Evolutionary conservation across 2,888 invertebrate species (phyloP).

Genomic region (Pristionchus arcanus): DNA sequence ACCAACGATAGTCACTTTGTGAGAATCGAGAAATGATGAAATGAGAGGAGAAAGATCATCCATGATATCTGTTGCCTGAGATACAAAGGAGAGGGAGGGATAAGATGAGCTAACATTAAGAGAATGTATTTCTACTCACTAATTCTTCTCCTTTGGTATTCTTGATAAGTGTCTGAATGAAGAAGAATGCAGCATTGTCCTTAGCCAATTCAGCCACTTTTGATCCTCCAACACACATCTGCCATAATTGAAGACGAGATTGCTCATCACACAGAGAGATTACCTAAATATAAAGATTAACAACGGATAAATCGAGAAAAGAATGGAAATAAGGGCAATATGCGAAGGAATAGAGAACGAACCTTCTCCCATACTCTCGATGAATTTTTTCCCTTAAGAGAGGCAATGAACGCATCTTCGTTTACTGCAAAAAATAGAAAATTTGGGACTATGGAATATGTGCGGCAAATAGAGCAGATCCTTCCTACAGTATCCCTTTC

Average conservation of each 20-base stretch:
- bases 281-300: neutral
- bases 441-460: neutral
- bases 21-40: constrained; percentile 57
- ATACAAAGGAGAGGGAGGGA: neutral
- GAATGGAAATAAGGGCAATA: neutral
- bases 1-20: constrained; percentile 7
- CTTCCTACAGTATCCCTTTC: neutral
- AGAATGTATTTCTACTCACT: neutral
- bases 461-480: neutral
- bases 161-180: constrained; percentile 44
- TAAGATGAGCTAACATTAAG: no score
- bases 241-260: constrained; percentile 43
- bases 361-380: constrained; percentile 68
- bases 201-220: neutral
- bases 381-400: constrained; percentile 59
- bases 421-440: neutral
- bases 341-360: neutral
- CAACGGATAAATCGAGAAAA: neutral
- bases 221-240: constrained; percentile 39
- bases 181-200: constrained; percentile 35
- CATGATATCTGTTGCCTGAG: constrained; percentile 62
- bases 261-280: constrained; percentile 40
- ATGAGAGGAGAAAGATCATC: constrained; percentile 61
- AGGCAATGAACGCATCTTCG: constrained; percentile 47
- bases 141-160: constrained; percentile 39